These are phyloP conservation scores for Holothuria scabra DNA, from an alignment of 53 echinoderm and acorn worm species.

Conservation along the genomic window DNA sequence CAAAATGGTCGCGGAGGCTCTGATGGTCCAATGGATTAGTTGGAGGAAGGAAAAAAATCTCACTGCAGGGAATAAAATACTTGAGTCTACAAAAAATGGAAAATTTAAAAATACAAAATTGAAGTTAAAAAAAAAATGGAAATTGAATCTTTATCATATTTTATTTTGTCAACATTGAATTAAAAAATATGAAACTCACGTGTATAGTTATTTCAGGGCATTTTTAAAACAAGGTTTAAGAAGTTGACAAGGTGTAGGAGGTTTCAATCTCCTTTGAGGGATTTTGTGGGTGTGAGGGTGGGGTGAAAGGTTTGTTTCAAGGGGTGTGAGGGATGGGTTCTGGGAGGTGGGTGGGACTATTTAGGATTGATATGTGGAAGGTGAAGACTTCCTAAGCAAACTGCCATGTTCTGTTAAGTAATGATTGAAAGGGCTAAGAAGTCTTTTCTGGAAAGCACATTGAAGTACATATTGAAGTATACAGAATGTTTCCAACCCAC, in stretches of 20 bases:
- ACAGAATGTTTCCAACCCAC: background rate
- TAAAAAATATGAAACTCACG: background rate
- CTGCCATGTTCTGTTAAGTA: slow-evolving; percentile 39
- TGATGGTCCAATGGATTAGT: slow-evolving; percentile 35
- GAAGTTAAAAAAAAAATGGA: background rate
- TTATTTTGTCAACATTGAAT: slow-evolving; percentile 12
- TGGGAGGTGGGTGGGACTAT: too few relatives aligned
- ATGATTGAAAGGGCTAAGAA: slow-evolving; percentile 40
- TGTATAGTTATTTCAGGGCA: slow-evolving; percentile 21
- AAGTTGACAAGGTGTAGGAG: too few relatives aligned
- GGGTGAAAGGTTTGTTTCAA: too few relatives aligned
- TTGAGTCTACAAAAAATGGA: slow-evolving; percentile 13
- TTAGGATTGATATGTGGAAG: too few relatives aligned
- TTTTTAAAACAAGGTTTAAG: background rate
- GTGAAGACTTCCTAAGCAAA: slow-evolving; percentile 1
- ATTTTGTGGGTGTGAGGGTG: too few relatives aligned
- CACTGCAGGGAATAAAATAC: slow-evolving; percentile 21
- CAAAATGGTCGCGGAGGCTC: background rate
- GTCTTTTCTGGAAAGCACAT: slow-evolving; percentile 10
- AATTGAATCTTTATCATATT: slow-evolving; percentile 1
- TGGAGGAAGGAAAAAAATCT: background rate
- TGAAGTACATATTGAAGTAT: background rate
- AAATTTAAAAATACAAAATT: background rate
- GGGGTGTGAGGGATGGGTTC: too few relatives aligned
- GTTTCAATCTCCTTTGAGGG: too few relatives aligned